Percentiles rank a stretch among this genome's conserved stretches.
phyloP scores from a whole-genome alignment of 2,113 vertebrate genomes.

The Cinclus cinclus region DNA sequence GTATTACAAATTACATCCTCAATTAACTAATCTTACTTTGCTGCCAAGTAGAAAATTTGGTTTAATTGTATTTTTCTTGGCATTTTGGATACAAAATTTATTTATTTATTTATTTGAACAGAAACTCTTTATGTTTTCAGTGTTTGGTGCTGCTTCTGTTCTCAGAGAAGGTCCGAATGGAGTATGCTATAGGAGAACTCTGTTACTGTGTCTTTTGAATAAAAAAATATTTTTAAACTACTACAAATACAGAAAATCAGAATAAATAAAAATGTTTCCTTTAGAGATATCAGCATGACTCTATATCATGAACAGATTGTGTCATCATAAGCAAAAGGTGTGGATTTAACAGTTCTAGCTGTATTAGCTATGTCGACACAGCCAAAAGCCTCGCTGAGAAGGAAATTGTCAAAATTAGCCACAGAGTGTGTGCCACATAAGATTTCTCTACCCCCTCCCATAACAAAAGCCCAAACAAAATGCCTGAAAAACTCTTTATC shows the following conservation, averaged over 20 bases:
- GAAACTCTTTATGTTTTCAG: background rate
- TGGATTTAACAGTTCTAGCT: background rate
- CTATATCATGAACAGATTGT: background rate
- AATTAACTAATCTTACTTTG: background rate
- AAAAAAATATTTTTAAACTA: background rate
- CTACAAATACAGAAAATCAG: background rate
- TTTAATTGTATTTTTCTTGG: background rate
- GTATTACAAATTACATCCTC: background rate
- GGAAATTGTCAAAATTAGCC: background rate
- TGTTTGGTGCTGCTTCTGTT: background rate
- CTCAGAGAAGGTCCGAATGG: background rate
- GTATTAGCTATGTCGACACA: background rate
- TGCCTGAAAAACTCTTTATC: background rate
- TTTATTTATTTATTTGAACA: background rate
- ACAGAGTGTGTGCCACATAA: background rate
- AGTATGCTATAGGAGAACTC: background rate
- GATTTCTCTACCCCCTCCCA: fast-evolving
- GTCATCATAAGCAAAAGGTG: background rate
- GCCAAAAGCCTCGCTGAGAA: background rate
- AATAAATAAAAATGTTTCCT: background rate
- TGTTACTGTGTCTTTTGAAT: background rate
- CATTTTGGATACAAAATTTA: background rate
- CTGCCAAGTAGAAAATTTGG: background rate
- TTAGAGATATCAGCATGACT: background rate
- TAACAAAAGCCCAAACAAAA: background rate